These are phyloP conservation scores for Orcinus orca DNA, from an alignment of 2,113 vertebrate species.

Conservation along the genomic window DNA sequence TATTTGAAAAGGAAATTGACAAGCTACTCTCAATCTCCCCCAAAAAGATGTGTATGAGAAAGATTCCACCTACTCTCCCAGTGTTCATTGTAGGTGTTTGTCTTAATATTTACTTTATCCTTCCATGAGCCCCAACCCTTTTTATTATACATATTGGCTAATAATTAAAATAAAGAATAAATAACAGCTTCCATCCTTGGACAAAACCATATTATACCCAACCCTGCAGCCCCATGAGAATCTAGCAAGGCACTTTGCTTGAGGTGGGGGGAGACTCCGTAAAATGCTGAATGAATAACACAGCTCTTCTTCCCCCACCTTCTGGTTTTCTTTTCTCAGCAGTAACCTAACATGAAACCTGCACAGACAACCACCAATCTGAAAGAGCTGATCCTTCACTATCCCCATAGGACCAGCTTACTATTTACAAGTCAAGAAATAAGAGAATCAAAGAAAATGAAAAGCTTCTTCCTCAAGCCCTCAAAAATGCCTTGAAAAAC, in stretches of 20 bases:
- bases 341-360: neutral
- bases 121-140: neutral
- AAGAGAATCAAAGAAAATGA: neutral
- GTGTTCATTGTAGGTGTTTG: neutral
- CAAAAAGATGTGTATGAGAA: neutral
- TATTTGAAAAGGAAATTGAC: constrained; percentile 65
- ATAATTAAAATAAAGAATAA: constrained; percentile 23
- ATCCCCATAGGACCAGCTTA: neutral
- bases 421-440: neutral
- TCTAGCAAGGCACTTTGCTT: neutral
- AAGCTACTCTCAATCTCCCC: neutral
- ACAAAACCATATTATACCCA: neutral
- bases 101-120: neutral
- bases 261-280: neutral
- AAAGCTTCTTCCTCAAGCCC: neutral
- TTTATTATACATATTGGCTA: neutral
- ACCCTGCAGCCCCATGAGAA: neutral
- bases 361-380: neutral
- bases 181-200: neutral
- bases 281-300: constrained; percentile 32
- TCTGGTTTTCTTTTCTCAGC: neutral
- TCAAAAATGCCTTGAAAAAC: neutral
- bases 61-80: neutral
- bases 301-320: neutral
- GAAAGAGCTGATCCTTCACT: neutral